A percentile compares a stretch with the other conserved stretches of the same genome.
These are phyloP conservation scores for Crambe crambe DNA, from an alignment of 37 sponge, comb jelly and placozoan genomes.

Conservation along the genomic window DNA sequence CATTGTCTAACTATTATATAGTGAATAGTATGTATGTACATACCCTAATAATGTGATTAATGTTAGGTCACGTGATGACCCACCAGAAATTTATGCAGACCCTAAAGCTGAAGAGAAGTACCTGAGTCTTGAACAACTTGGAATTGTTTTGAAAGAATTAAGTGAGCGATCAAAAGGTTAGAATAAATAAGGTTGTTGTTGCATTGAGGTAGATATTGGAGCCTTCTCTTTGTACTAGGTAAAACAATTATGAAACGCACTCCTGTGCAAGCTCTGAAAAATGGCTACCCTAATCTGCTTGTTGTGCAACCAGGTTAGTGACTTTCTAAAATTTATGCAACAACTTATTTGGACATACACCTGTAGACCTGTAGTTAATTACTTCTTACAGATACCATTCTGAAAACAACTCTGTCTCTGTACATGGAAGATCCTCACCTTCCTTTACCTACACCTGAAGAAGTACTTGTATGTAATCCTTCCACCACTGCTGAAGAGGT, in stretches of 20 bases:
- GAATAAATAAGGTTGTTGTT: background rate
- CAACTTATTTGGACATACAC: background rate
- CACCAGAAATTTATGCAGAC: background rate
- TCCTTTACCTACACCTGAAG: slow-evolving; percentile 69
- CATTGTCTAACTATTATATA: no score
- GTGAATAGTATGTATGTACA: no score
- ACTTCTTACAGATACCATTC: slow-evolving; percentile 58
- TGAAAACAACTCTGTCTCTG: slow-evolving; percentile 34
- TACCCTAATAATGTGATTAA: no score
- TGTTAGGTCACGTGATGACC: background rate
- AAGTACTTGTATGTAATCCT: slow-evolving; percentile 61
- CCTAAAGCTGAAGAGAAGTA: slow-evolving; percentile 1
- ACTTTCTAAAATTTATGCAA: background rate
- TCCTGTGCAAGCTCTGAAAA: slow-evolving; percentile 1
- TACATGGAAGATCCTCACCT: slow-evolving; percentile 40
- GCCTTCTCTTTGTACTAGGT: background rate
- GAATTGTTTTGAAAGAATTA: slow-evolving; percentile 14
- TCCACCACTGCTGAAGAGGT: slow-evolving; percentile 76
- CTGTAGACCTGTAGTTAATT: background rate
- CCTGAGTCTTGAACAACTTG: slow-evolving; percentile 16
- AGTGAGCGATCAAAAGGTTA: background rate
- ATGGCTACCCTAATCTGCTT: slow-evolving; percentile 42
- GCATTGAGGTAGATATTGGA: background rate
- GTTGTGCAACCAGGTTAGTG: slow-evolving; percentile 15
- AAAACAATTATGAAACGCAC: background rate